Evolutionary conservation across 2,888 invertebrate genomes (phyloP).

Genomic region (Lacanobia oleracea): DNA sequence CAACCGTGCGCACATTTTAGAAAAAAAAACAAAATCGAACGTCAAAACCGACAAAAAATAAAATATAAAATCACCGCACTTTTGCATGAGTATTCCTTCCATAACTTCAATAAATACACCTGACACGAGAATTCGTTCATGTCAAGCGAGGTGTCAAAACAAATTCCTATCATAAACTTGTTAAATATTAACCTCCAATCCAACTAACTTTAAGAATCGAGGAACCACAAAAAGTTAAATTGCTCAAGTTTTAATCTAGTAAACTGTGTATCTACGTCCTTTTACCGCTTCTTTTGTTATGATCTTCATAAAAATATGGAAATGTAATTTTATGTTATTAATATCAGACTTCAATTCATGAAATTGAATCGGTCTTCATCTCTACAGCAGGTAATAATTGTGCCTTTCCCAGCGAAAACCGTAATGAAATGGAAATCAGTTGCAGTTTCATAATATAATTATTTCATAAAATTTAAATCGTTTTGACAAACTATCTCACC

Average conservation of each 20-base stretch:
- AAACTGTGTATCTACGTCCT: slow-evolving; percentile 69
- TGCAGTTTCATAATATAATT: too few relatives aligned
- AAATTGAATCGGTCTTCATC: too few relatives aligned
- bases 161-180: slow-evolving; percentile 67
- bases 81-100: background rate
- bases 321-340: slow-evolving; percentile 62
- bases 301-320: slow-evolving; percentile 71
- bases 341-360: too few relatives aligned
- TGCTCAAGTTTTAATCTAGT: slow-evolving; percentile 82
- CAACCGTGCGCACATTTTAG: too few relatives aligned
- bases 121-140: slow-evolving; percentile 33
- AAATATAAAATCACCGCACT: background rate
- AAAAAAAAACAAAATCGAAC: too few relatives aligned
- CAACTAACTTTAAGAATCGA: slow-evolving; percentile 70
- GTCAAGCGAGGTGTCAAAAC: slow-evolving; percentile 60
- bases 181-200: slow-evolving; percentile 70
- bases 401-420: too few relatives aligned
- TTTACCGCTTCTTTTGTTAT: slow-evolving; percentile 69
- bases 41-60: background rate
- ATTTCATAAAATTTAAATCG: too few relatives aligned
- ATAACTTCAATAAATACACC: slow-evolving; percentile 33
- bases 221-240: slow-evolving; percentile 85
- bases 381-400: too few relatives aligned
- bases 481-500: too few relatives aligned
- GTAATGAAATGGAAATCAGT: too few relatives aligned